Percentiles rank a stretch among this genome's conserved stretches.
These are phyloP conservation scores for Caloenas nicobarica DNA, from an alignment of 2,113 vertebrate species.

Conservation along the genomic window DNA sequence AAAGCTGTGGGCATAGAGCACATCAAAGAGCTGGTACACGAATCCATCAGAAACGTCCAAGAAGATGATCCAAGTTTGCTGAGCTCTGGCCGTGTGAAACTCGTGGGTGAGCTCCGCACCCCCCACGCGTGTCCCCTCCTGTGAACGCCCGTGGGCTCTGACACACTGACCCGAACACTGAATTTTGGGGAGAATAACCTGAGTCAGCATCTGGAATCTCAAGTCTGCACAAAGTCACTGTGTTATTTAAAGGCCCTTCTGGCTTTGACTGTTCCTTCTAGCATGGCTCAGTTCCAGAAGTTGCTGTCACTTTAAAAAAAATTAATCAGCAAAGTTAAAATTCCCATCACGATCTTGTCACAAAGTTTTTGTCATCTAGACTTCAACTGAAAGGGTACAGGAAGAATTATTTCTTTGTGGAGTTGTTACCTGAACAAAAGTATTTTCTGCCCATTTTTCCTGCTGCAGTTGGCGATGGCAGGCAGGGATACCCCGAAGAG, in stretches of 20 bases:
- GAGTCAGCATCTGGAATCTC: neutral
- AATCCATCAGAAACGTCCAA: constrained; percentile 81
- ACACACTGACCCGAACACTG: neutral
- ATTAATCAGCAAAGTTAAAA: neutral
- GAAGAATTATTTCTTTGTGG: neutral
- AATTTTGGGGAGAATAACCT: neutral
- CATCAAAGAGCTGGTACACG: constrained; percentile 84
- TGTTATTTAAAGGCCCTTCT: neutral
- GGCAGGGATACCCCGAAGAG: constrained; percentile 82
- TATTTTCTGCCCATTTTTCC: neutral
- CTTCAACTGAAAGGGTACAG: neutral
- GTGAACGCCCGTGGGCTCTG: neutral
- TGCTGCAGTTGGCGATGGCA: constrained; percentile 84
- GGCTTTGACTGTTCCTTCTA: neutral
- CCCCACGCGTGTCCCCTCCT: rapidly evolving
- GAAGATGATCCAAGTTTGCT: constrained; percentile 83
- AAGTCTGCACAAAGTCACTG: neutral
- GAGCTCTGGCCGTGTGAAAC: constrained; percentile 80
- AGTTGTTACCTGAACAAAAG: neutral
- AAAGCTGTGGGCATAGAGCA: constrained; percentile 90
- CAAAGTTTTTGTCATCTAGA: neutral
- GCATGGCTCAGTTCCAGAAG: neutral
- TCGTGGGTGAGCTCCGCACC: constrained; percentile 76
- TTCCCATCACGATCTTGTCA: neutral
- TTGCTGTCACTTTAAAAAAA: neutral